Evolutionary conservation across 2,113 vertebrate species (phyloP).

Genomic region (Nansenia antarctica): DNA sequence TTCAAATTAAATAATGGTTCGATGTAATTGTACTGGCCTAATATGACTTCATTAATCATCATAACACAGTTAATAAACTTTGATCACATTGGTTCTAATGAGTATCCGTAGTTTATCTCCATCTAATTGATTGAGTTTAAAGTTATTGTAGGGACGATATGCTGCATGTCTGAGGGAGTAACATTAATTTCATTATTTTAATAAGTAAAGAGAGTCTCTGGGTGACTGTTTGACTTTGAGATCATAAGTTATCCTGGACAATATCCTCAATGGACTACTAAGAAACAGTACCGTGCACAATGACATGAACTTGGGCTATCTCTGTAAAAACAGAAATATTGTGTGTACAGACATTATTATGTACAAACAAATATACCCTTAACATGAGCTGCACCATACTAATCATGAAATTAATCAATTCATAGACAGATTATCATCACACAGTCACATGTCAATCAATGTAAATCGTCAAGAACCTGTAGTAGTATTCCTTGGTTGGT

Average conservation of each 20-base stretch:
- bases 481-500: no score
- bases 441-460: no score
- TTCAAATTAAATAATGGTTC: not conserved
- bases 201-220: not conserved
- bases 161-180: not conserved
- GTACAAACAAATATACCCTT: no score
- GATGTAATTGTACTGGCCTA: not conserved
- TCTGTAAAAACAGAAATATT: no score
- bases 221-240: not conserved
- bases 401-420: no score
- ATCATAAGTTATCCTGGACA: not conserved
- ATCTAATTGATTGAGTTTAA: not conserved
- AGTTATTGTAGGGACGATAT: not conserved
- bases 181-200: not conserved
- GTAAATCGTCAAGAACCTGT: no score
- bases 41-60: not conserved
- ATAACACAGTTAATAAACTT: not conserved
- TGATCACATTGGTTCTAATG: not conserved
- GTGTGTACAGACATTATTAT: no score
- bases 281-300: not conserved
- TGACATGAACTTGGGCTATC: no score
- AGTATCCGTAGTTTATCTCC: not conserved
- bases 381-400: no score
- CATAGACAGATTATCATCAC: no score
- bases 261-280: not conserved